Evolutionary conservation across 2,797 vertebrate genomes (phyloP).

Genomic region (Lophius americanus): DNA sequence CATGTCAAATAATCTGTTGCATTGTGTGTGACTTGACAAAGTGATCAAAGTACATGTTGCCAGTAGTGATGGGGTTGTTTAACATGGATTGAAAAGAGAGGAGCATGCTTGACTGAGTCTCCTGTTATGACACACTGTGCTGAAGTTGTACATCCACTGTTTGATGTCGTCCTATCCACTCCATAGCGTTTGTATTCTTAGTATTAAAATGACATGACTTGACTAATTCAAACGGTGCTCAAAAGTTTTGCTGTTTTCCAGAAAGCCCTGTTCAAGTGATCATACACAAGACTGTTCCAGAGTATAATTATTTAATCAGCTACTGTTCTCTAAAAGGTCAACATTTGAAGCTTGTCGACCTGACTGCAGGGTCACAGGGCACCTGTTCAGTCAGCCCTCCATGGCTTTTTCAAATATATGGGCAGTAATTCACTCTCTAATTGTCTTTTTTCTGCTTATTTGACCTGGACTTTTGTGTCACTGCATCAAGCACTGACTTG

Average conservation of each 20-base stretch:
- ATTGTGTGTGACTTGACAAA: conserved; percentile 47
- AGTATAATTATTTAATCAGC: conserved; percentile 58
- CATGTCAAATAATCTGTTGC: conserved; percentile 52
- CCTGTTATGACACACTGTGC: conserved; percentile 18
- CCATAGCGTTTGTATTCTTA: conserved; percentile 7
- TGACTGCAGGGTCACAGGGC: conserved; percentile 60
- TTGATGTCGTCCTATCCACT: background rate
- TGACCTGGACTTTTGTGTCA: background rate
- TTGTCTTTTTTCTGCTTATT: conserved; percentile 27
- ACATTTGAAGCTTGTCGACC: conserved; percentile 61
- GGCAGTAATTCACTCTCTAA: conserved; percentile 20
- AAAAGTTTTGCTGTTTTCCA: conserved; percentile 41
- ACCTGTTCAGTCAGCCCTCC: conserved; percentile 46
- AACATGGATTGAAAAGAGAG: conserved; percentile 18
- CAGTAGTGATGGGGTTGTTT: conserved; percentile 43
- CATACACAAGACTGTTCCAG: conserved; percentile 43
- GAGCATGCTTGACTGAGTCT: conserved; percentile 15
- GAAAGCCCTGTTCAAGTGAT: conserved; percentile 41
- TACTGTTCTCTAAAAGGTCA: conserved; percentile 62
- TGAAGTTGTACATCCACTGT: conserved; percentile 15
- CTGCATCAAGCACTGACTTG: conserved; percentile 16
- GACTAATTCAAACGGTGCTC: conserved; percentile 32
- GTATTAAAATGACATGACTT: conserved; percentile 17
- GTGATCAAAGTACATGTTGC: conserved; percentile 44
- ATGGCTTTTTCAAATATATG: conserved; percentile 38